Evolutionary conservation across 2,888 invertebrate species (phyloP).

Genomic region (Gryllus longicercus): DNA sequence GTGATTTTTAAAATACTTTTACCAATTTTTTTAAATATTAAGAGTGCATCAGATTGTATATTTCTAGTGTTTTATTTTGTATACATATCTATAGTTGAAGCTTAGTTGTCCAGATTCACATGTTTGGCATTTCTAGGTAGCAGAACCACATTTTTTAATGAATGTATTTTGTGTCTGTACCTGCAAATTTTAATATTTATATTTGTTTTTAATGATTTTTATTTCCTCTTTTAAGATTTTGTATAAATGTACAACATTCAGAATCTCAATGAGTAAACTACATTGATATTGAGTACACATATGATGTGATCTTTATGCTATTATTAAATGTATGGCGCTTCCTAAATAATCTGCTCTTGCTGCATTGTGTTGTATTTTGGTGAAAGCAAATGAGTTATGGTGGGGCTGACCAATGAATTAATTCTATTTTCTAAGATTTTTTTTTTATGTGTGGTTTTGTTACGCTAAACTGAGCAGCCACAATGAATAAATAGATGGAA

Average conservation of each 20-base stretch:
- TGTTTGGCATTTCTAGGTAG: not conserved
- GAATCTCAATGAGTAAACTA: no score
- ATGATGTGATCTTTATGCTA: no score
- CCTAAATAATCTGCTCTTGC: no score
- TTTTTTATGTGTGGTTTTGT: not conserved
- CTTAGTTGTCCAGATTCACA: not conserved
- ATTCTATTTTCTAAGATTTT: not conserved
- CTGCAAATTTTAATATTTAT: not conserved
- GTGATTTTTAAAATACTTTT: conserved; percentile 22
- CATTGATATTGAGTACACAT: no score
- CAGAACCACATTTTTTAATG: not conserved
- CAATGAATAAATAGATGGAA: not conserved
- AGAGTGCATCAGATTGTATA: conserved; percentile 5
- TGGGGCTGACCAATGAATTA: no score
- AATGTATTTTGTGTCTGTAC: not conserved
- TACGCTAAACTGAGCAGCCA: not conserved
- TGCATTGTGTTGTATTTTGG: no score
- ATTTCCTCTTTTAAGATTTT: no score
- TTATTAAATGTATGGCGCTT: no score
- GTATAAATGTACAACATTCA: no score
- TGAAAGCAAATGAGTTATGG: no score
- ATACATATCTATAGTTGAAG: conserved; percentile 1
- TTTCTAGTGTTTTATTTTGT: not conserved
- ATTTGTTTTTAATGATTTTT: no score
- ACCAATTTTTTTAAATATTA: conserved; percentile 18